phyloP scores from a whole-genome alignment of 2,113 vertebrate genomes.

The Rhegmatorhina hoffmannsi region DNA sequence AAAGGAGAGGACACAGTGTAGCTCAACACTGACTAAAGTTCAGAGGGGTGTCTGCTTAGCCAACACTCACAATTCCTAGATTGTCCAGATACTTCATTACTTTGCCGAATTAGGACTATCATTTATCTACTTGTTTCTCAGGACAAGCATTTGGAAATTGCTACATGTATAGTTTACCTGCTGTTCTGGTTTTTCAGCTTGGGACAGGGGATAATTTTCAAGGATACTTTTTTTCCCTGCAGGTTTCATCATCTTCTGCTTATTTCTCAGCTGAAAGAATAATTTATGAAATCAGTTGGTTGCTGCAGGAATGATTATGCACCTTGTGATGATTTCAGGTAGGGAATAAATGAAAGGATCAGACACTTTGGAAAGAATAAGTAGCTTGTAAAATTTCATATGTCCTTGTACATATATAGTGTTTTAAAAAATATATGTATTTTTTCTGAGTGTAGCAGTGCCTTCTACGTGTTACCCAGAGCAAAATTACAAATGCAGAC shows the following conservation, averaged over 20 bases:
- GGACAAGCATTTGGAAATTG: not conserved
- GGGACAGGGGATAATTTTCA: not conserved
- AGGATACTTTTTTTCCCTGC: not conserved
- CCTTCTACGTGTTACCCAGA: not conserved
- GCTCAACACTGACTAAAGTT: not conserved
- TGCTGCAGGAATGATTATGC: not conserved
- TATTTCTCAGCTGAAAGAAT: not conserved
- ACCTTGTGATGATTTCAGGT: not conserved
- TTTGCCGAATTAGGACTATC: not conserved
- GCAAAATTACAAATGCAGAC: not conserved
- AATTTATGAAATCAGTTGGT: not conserved
- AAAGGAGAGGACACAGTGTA: not conserved
- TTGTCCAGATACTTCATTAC: not conserved
- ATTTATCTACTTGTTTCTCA: not conserved
- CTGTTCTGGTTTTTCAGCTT: not conserved
- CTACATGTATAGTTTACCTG: not conserved
- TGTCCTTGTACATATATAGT: not conserved
- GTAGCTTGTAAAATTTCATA: not conserved
- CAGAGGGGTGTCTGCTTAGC: not conserved
- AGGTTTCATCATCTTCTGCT: not conserved
- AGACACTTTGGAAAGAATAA: not conserved
- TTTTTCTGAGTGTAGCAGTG: not conserved
- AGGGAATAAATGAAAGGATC: not conserved
- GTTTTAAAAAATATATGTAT: not conserved
- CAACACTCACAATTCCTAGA: not conserved